Evolutionary conservation across 2,113 vertebrate species (phyloP), one percentile per base, ranked within the genome.

Genomic region (Coptodon rendalli): DNA sequence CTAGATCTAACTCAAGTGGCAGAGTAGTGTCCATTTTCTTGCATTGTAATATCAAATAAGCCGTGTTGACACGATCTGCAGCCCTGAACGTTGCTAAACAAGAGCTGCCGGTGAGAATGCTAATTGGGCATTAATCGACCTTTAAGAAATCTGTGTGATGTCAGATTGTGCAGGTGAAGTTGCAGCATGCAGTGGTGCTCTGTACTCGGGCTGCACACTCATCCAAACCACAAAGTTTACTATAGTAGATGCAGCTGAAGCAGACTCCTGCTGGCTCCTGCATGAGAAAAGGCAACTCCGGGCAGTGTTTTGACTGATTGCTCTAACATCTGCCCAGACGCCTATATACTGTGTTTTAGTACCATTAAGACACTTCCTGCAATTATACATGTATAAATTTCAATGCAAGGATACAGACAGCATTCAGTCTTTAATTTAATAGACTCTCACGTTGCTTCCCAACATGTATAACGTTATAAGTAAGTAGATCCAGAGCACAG

Each of bases 111-210:
- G 13, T 48, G 68, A 48, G 40, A 27, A 2, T 24, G 8, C 40
- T 45, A 45, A 73, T 73, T 1, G 9, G 40, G 14, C 68, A 0
- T 17, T 7, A 45, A 48, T 38, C 2, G 0, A n/a, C 17, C 19
- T 38, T 22, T 22, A 19, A 63, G 59, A 36, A 63, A 6, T 17
- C 38, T 9, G 22, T 71, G 66, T 73, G 22, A 45, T 27, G 38
- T 10, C 8, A 16, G 8, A 27, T 73, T 73, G 40, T 48, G 40
- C 40, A 29, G 24, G 22, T 43, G 12, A 3, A 71, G 66, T 43
- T 71, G 6, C 38, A 71, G 66, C 38, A 27, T 27, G 38, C 66
- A 45, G 31, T 11, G 31, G 59, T 73, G 13, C 36, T 13, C 38
- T 24, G 3, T 9, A 43, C 66, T 24, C 36, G 4, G 56, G 56